These are phyloP conservation scores for Ptycholaimellus sp. DNA, from an alignment of 2,888 invertebrate genomes.

Conservation along the genomic window DNA sequence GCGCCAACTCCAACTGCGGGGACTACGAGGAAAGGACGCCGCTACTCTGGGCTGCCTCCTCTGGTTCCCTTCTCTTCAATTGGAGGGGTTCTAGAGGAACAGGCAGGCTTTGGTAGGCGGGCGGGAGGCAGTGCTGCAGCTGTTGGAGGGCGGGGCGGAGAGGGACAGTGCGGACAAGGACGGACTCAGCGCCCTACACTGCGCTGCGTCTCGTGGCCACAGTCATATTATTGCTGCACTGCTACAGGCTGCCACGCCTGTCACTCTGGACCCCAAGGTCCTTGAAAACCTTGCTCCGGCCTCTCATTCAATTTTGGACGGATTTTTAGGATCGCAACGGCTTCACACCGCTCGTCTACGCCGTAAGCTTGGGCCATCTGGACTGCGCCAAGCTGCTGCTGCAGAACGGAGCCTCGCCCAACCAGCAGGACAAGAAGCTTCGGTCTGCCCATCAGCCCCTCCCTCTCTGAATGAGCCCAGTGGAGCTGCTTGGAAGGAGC, in stretches of 20 bases:
- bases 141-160: constrained; percentile 61
- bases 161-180: constrained; percentile 65
- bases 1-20: constrained; percentile 54
- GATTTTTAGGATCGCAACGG: constrained; percentile 51
- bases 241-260: too few species aligned
- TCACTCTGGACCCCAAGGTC: too few species aligned
- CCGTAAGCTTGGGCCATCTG: constrained; percentile 78
- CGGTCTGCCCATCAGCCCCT: too few species aligned
- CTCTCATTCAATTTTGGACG: too few species aligned
- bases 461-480: too few species aligned
- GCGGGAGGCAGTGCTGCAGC: constrained; percentile 59
- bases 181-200: constrained; percentile 79
- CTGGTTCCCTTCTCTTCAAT: constrained; percentile 35
- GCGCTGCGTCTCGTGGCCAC: constrained; percentile 84
- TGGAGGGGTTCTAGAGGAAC: not conserved
- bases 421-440: constrained; percentile 69
- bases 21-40: constrained; percentile 84
- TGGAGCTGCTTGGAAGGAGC: constrained; percentile 14
- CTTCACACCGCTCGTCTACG: constrained; percentile 83
- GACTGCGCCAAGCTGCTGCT: constrained; percentile 68
- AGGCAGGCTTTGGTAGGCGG: constrained; percentile 38
- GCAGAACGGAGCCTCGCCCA: constrained; percentile 66
- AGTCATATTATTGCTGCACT: constrained; percentile 67
- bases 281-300: too few species aligned
- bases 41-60: constrained; percentile 84